Base-by-base conservation (phyloP, 2,888 invertebrate species). In the Noctua janthina region DNA sequence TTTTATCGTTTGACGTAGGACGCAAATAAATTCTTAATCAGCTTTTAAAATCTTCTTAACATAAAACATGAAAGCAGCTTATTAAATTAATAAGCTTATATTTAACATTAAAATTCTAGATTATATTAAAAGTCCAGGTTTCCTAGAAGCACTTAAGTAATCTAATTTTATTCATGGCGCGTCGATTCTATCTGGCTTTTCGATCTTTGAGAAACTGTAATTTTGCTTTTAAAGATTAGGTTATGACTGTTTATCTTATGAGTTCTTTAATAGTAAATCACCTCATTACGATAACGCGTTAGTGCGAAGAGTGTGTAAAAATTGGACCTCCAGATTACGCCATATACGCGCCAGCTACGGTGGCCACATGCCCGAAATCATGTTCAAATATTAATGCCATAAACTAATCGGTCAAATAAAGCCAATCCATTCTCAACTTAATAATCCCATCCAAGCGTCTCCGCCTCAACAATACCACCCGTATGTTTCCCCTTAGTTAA, bases 401-500 rank as follows among this genome's bases (percentile, higher is more conserved):
- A 15, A 49, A 49, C 15, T 15, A 2, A 49, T 49, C 15, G 15
- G 4, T 15, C 15, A 49, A 49, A 49, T 15, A 49, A 4, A 49
- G 49, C 49, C 17, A 35, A 35, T 35, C 15, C 39, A 29, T 23
- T 43, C 5, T 20, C 11, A 5, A 56, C 15, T 54, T 69, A 49
- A 49, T 23, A 49, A 15, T 20, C 7, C 17, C 8, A 13, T 20
- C 15, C 1, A 35, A 68, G 46, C 87, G 87, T 72, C 35, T 0
- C n/a, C 51, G 64, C 10, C n/a, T 8, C 0, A 20, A 29, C 8
- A 2, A 35, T 6, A n/a, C 2, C 0, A 4, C 10, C 75, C 72
- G 66, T 80, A 74, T 87, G 83, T 90, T 90, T 85, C 35, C 15
- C 43, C 17, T 66, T 56, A 29, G 68, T 74, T 78, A 81, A 84